Conservation (phyloP, 2,113 vertebrate genomes). For the Casuarius casuarius region DNA sequence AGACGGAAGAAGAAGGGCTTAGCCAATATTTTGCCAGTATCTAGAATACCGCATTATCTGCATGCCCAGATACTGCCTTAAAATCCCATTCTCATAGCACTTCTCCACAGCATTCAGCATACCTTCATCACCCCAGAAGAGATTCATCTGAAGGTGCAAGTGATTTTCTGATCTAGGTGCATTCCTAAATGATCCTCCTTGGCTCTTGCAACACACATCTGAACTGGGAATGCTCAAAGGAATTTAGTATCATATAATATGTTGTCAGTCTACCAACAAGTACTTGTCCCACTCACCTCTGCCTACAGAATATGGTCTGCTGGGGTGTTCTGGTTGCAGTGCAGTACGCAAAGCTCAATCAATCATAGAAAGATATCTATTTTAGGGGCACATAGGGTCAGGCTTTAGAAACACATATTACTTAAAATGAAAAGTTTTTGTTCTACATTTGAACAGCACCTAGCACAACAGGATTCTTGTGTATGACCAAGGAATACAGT, state of each 20-base stretch:
- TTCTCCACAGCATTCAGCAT: neutral
- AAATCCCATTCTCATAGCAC: neutral
- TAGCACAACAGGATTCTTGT: neutral
- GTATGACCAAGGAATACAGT: neutral
- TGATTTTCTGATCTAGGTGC: neutral
- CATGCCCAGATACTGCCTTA: neutral
- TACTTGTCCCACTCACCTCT: neutral
- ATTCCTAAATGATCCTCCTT: neutral
- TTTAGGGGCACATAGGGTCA: neutral
- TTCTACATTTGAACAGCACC: neutral
- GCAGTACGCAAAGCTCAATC: neutral
- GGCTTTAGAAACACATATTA: neutral
- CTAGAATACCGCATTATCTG: neutral
- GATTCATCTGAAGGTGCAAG: neutral
- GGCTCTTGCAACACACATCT: neutral
- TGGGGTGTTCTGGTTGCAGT: neutral
- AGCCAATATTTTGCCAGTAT: neutral
- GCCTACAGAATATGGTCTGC: neutral
- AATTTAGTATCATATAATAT: neutral
- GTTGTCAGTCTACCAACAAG: neutral
- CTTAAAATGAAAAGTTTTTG: neutral
- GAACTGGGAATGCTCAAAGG: neutral
- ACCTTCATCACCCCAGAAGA: neutral
- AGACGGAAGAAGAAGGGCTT: neutral
- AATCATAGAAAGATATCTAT: neutral